Base-by-base conservation (phyloP, 2,888 invertebrate genomes). In the Drosophila paranaensis region DNA sequence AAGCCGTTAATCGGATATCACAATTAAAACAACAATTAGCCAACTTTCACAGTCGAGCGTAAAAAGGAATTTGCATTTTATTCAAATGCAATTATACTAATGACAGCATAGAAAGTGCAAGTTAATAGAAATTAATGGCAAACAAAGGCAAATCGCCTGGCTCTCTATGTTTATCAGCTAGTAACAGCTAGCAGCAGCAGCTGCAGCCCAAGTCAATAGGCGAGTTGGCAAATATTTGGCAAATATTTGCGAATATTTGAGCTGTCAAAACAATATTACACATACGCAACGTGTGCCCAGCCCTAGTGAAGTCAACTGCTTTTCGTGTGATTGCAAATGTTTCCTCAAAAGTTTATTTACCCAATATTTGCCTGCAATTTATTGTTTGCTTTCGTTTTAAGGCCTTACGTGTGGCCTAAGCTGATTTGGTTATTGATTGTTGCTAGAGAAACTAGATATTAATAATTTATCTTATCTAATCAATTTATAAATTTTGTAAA, bases 201-300 rank as follows among this genome's bases (percentile, higher is more conserved):
- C 55, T 40, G 48, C 60, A 60, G 60, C 66, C 67, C 55, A 50
- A 46, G 55, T 55, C 66, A 71, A 76, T 67, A 66, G 43, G 42
- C 30, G 39, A 14, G 0, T 48, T 42, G 37, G 35, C 57, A 84
- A 89, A 84, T 72, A 84, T 80, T 48, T 42, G 37, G 35, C 57
- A 84, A 89, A 84, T 72, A 84, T 80, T 72, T 89, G 66, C 45
- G 37, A 64, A 75, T 58, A 63, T 75, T 77, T 83, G 61, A 62
- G 58, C 62, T 64, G 69, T 58, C 60, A 74, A 61, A 73, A 54
- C 62, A 71, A 54, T 61, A 69, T 77, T 74, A 63, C 74, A 71
- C 74, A 84, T 75, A 77, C 79, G 79, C 64, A 70, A 42, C 45
- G 61, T 74, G 53, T 64, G 45, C 56, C 30, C 16, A 64, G 35